Base-by-base conservation (phyloP, 2,113 vertebrate genomes). In the Pogona vitticeps region DNA sequence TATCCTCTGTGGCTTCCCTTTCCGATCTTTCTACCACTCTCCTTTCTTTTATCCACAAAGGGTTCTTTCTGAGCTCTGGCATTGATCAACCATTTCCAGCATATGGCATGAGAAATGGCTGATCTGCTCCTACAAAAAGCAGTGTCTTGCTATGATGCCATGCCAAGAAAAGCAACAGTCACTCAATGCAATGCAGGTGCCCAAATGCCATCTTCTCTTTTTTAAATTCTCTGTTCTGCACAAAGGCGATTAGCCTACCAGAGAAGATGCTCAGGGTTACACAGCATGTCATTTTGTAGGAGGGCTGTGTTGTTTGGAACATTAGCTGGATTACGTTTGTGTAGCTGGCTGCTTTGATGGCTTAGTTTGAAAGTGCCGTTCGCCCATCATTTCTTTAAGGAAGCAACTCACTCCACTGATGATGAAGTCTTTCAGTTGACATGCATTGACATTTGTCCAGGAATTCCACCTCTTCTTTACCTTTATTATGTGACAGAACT, bases 101-200 rank as follows among this genome's bases (percentile, higher is more conserved):
- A 6, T 68, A 85, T 90, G 81, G 78, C 80, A 88, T 88, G 58
- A 93, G 78, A 90, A 93, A 94, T 91, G n/a, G 92, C 90, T 91
- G 85, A 84, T 91, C 75, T 42, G 87, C 90, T 91, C 71, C 59
- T 94, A 42, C 92, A 86, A 90, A 80, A 88, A 91, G 70, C 89
- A 85, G 58, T 9, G 90, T 91, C 89, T 52, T 10, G 20, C 75
- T 90, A 58, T 0, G 20, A 26, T 21, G 0, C 90, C 87, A 28
- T 85, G 92, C 80, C 72, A 77, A 91, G 72, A 80, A 46, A 90
- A 31, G 46, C 72, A 88, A 67, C 88, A 73, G 83, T 91, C 85
- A 87, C 82, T 92, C 59, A 88, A 92, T 93, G 92, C 86, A 94
- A 80, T 91, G 91, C 87, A 92, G 90, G 92, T 88, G 91, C 90